phyloP scores from a whole-genome alignment of 2,113 vertebrate species.

The Gopherus flavomarginatus region DNA sequence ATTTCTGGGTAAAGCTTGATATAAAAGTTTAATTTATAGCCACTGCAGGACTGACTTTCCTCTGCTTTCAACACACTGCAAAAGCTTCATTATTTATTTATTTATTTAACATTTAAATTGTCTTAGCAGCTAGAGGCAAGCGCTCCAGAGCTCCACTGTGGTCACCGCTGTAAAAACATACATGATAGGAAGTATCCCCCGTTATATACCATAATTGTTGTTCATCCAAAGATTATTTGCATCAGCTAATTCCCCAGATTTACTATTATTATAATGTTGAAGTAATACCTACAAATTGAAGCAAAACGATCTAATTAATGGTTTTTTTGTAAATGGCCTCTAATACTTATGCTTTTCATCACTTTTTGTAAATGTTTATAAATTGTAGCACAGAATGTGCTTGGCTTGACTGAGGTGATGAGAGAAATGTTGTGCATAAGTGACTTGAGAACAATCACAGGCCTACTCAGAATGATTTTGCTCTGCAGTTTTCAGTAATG shows the following conservation, averaged over 20 bases:
- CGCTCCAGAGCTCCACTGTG: background rate
- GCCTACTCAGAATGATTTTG: background rate
- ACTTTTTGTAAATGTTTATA: background rate
- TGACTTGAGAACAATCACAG: background rate
- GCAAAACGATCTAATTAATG: background rate
- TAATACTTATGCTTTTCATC: slow-evolving; percentile 14
- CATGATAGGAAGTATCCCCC: background rate
- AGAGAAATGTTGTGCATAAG: slow-evolving; percentile 25
- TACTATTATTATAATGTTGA: background rate
- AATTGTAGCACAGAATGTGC: slow-evolving; percentile 7
- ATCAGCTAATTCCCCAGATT: background rate
- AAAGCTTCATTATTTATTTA: background rate
- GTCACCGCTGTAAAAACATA: background rate
- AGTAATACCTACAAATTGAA: background rate
- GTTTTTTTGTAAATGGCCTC: background rate
- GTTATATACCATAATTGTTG: background rate
- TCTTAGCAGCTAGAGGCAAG: background rate
- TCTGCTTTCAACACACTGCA: background rate
- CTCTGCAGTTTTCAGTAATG: slow-evolving; percentile 6
- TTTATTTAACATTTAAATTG: background rate
- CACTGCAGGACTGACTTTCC: background rate
- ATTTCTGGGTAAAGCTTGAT: background rate
- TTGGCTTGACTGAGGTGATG: slow-evolving; percentile 8
- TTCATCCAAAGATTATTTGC: background rate
- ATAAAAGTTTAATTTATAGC: background rate